Conservation (phyloP, 2,797 vertebrate species). For the Tarsius wallacei region DNA sequence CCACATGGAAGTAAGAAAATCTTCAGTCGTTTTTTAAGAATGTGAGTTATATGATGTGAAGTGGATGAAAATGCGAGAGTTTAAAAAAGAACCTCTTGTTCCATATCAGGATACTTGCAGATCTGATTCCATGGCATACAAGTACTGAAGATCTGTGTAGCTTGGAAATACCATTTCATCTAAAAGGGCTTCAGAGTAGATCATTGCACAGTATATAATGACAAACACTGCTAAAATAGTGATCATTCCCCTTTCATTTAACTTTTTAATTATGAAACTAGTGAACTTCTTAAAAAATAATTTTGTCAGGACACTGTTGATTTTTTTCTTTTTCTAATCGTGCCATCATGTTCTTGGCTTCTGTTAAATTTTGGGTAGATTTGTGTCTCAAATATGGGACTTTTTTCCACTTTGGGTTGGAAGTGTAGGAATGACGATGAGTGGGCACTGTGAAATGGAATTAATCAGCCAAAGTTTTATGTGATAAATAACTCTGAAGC, state of each 20-base stretch:
- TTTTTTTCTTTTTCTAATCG: background rate
- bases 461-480: conserved; percentile 65
- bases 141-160: conserved; percentile 61
- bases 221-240: conserved; percentile 26
- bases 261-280: conserved; percentile 46
- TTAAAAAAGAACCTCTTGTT: conserved; percentile 83
- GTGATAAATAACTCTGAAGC: conserved; percentile 50
- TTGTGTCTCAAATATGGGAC: conserved; percentile 59
- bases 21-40: conserved; percentile 85
- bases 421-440: conserved; percentile 41
- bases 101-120: conserved; percentile 79
- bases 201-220: background rate
- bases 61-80: conserved; percentile 76
- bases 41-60: conserved; percentile 77
- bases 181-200: conserved; percentile 63
- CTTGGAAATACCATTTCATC: conserved; percentile 58
- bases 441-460: conserved; percentile 28
- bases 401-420: conserved; percentile 55
- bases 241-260: conserved; percentile 45
- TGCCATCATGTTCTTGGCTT: conserved; percentile 46
- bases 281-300: conserved; percentile 62
- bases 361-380: conserved; percentile 65
- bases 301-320: conserved; percentile 33
- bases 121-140: conserved; percentile 69
- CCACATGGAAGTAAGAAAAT: conserved; percentile 82